Conservation (phyloP, 2,888 invertebrate species). For the Drosophila trichaetosa region DNA sequence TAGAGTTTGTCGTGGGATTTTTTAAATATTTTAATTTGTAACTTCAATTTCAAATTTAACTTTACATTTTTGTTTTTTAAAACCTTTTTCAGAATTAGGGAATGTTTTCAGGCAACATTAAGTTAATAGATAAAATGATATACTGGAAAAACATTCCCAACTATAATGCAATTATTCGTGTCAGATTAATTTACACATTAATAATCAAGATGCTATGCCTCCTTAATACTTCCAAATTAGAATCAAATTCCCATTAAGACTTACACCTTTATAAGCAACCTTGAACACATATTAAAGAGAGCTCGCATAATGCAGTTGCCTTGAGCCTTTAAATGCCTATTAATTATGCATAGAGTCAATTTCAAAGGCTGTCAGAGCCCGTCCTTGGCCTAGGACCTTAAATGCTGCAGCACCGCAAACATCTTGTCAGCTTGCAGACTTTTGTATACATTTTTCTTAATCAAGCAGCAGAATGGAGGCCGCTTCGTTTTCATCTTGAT, state of each 20-base stretch:
- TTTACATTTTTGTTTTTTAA: neutral
- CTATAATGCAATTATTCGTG: neutral
- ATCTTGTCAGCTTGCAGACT: slow-evolving; percentile 28
- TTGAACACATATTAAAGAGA: slow-evolving; percentile 9
- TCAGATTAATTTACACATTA: neutral
- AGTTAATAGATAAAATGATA: neutral
- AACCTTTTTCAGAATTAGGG: neutral
- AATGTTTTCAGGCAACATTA: neutral
- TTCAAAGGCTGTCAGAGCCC: slow-evolving; percentile 20
- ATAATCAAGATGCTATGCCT: neutral
- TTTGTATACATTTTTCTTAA: slow-evolving; percentile 43
- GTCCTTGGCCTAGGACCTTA: slow-evolving; percentile 58
- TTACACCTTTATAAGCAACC: neutral
- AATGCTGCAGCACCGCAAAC: slow-evolving; percentile 30
- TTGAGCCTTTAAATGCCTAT: slow-evolving; percentile 20
- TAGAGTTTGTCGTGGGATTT: neutral
- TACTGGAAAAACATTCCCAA: neutral
- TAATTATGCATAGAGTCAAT: slow-evolving; percentile 50
- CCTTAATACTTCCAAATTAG: neutral
- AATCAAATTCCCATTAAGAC: neutral
- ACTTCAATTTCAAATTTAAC: neutral
- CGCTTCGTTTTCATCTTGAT: slow-evolving; percentile 66
- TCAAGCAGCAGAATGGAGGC: slow-evolving; percentile 41
- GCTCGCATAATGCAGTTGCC: slow-evolving; percentile 15
- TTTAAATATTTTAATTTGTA: neutral